A percentile compares a stretch with the other conserved stretches of the same genome.
These are phyloP conservation scores for Promerops cafer DNA, from an alignment of 2,113 vertebrate species.

Conservation along the genomic window DNA sequence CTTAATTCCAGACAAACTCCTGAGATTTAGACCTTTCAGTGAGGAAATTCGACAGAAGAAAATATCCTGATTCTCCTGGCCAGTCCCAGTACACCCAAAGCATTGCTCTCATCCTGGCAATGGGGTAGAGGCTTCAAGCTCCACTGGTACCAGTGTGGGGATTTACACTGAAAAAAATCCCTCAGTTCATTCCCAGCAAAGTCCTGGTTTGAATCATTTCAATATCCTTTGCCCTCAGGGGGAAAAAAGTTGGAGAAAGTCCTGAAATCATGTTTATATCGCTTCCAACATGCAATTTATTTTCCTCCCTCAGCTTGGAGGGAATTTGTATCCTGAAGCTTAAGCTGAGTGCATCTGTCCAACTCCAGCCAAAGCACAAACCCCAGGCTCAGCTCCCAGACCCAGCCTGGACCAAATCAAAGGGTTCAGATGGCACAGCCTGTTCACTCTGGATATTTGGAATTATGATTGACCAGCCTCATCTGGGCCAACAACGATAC, in stretches of 20 bases:
- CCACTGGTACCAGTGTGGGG: background rate
- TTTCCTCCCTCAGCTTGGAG: background rate
- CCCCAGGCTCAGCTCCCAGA: background rate
- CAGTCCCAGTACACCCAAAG: background rate
- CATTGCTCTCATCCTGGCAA: background rate
- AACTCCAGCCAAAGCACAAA: background rate
- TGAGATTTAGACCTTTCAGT: background rate
- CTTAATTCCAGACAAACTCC: background rate
- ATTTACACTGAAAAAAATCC: background rate
- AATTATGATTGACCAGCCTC: background rate
- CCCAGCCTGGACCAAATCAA: background rate
- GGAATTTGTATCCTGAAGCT: background rate
- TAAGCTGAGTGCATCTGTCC: background rate
- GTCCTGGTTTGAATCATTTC: background rate
- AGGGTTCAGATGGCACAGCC: constrained; percentile 1
- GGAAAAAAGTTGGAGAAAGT: background rate
- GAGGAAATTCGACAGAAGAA: background rate
- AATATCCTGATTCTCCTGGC: background rate
- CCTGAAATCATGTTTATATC: background rate
- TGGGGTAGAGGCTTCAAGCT: background rate
- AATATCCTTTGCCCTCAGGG: background rate
- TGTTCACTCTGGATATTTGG: background rate
- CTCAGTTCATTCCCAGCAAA: background rate
- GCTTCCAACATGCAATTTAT: background rate
- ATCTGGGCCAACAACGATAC: background rate